Evolutionary conservation across 2,797 vertebrate genomes (phyloP), one percentile per base, ranked within the genome.

Genomic region (Gymnoscopelus microlampas): DNA sequence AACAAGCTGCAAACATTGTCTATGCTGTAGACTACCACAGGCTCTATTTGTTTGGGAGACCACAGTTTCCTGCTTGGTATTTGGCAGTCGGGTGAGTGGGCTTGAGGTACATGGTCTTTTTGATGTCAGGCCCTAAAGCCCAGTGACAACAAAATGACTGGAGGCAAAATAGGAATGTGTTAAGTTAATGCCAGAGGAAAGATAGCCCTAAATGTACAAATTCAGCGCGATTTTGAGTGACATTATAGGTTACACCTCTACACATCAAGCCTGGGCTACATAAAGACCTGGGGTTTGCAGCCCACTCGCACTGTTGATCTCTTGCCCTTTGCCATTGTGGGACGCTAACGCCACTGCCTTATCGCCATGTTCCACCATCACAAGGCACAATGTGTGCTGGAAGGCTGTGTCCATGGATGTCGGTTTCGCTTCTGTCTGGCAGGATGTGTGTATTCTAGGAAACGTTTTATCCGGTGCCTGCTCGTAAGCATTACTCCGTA

Each of bases 401-500:
- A 83, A 70, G 55, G 87, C 71, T 55, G 74, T 59, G 77, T 86
- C 78, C 74, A 82, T 35, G 65, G 80, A 86, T 91, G 89, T 92
- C 87, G 13, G 85, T 86, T 90, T 85, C 71, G 29, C 83, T 93
- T 85, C 80, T 50, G 81, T 84, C 86, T 76, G 70, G 78, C 64
- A 44, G 81, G 70, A 79, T 78, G 79, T 81, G 79, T 83, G 78
- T 85, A 77, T 83, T 84, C 70, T 32, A 76, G 88, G 88, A 90
- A 89, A 72, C 72, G 23, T 77, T 86, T 78, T 44, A 69, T 88
- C 83, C 68, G 29, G 49, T 78, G 77, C 75, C 90, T 92, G 92
- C 80, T 92, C 32, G 44, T 75, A 74, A 85, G 90, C 82, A 91
- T 93, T 93, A 91, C 85, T 76, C 82, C 68, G 69, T 83, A 83